A percentile compares a stretch with the other conserved stretches of the same genome.
Conservation (phyloP, 2,888 invertebrate genomes). For the Rhogogaster chlorosoma region DNA sequence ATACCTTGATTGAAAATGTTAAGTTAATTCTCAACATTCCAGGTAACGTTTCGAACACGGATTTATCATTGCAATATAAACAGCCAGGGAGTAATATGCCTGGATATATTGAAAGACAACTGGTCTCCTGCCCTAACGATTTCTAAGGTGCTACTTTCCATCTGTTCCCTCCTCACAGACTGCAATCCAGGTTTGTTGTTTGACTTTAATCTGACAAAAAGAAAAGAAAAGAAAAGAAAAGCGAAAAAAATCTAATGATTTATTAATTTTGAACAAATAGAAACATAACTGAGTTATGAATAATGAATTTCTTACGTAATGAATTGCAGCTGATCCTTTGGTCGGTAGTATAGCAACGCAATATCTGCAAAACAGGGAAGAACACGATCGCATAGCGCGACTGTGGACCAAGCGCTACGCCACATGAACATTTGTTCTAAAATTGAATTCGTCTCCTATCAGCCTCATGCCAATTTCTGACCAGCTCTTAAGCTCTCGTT, state of each 20-base stretch:
- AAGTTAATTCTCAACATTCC: conserved; percentile 65
- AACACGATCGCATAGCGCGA: conserved; percentile 98
- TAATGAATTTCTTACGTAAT: conserved; percentile 53
- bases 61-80: conserved; percentile 99
- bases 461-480: conserved; percentile 71
- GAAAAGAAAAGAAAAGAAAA: background rate
- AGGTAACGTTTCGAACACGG: conserved; percentile 95
- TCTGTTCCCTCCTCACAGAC: conserved; percentile 98
- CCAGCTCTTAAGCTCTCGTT: conserved; percentile 52
- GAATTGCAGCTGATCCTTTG: conserved; percentile 92
- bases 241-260: no score
- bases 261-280: background rate
- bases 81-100: conserved; percentile 98
- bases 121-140: conserved; percentile 99
- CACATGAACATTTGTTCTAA: conserved; percentile 83
- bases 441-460: conserved; percentile 65
- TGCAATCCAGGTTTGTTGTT: conserved; percentile 94
- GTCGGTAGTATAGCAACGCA: conserved; percentile 99
- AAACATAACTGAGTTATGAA: background rate
- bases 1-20: conserved; percentile 66
- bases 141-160: conserved; percentile 97
- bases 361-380: conserved; percentile 97
- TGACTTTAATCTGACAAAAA: background rate
- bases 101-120: conserved; percentile 98
- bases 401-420: conserved; percentile 99